Percentiles rank a stretch among this genome's conserved stretches.
These are phyloP conservation scores for Sphinx pinastri DNA, from an alignment of 2,888 invertebrate genomes.

Conservation along the genomic window DNA sequence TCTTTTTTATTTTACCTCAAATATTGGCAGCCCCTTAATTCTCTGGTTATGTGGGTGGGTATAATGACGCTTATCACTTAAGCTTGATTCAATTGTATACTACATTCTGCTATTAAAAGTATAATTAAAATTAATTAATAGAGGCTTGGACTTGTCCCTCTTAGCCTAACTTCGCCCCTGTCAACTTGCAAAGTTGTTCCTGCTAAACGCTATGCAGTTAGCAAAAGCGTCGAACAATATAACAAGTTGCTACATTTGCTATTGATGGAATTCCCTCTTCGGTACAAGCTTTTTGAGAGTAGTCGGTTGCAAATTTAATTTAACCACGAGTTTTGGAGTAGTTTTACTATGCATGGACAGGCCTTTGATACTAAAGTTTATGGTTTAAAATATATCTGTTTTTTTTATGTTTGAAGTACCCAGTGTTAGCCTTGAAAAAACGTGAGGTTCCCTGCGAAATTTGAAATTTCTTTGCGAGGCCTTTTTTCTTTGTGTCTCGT, in stretches of 20 bases:
- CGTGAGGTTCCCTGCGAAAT: no score
- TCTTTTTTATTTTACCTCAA: no score
- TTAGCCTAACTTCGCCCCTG: background rate
- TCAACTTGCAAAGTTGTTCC: background rate
- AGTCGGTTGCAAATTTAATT: slow-evolving; percentile 52
- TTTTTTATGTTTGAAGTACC: no score
- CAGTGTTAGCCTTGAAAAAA: no score
- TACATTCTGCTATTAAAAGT: background rate
- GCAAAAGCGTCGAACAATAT: slow-evolving; percentile 22
- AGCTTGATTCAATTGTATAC: no score
- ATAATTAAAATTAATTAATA: background rate
- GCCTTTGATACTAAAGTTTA: background rate
- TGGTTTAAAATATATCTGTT: no score
- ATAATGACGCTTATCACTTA: no score
- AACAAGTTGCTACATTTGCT: slow-evolving; percentile 24
- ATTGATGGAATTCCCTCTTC: slow-evolving; percentile 38
- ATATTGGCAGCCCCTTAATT: no score
- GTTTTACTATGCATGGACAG: slow-evolving; percentile 39
- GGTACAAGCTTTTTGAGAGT: slow-evolving; percentile 42
- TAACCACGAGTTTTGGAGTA: slow-evolving; percentile 44
- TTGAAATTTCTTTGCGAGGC: no score
- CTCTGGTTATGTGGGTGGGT: no score
- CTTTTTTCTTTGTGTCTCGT: no score
- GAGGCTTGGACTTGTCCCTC: background rate
- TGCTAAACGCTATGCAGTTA: slow-evolving; percentile 18